Evolutionary conservation across 2,888 invertebrate species (phyloP).

Genomic region (Acanthosoma haemorrhoidale): DNA sequence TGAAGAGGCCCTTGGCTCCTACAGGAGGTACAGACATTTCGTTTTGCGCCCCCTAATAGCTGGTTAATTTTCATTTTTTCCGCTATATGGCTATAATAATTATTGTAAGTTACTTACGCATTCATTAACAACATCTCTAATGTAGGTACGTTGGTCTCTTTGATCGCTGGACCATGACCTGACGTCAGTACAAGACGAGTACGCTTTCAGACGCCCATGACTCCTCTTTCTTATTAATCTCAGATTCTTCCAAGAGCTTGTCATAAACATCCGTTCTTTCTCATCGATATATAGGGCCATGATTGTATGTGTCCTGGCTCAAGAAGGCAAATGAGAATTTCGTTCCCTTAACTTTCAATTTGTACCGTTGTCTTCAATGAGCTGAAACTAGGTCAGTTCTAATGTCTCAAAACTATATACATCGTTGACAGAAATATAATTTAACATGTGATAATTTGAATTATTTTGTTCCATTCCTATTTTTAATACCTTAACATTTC

Average conservation of each 20-base stretch:
- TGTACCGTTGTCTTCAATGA: too few relatives aligned
- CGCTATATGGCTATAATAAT: too few relatives aligned
- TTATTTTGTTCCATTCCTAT: not conserved
- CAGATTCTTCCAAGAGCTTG: not conserved
- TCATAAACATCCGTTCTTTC: conserved; percentile 27
- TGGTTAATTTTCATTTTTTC: too few relatives aligned
- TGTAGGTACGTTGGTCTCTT: conserved; percentile 19
- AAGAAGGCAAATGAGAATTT: too few relatives aligned
- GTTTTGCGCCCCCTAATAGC: too few relatives aligned
- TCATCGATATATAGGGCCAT: conserved; percentile 33
- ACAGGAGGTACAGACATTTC: too few relatives aligned
- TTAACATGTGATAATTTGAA: not conserved
- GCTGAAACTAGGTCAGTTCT: too few relatives aligned
- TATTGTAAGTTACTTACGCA: too few relatives aligned
- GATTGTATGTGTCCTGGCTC: too few relatives aligned
- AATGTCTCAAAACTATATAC: not conserved
- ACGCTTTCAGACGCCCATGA: conserved; percentile 33
- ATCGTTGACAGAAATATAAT: not conserved
- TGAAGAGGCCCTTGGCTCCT: too few relatives aligned
- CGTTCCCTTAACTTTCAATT: not conserved
- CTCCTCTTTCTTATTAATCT: conserved; percentile 33
- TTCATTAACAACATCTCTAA: conserved; percentile 32
- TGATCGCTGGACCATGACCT: conserved; percentile 32
- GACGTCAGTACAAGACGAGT: conserved; percentile 35
- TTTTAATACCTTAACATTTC: too few relatives aligned